Evolutionary conservation across 2,113 vertebrate species (phyloP).

Genomic region (Phyllostomus hastatus): DNA sequence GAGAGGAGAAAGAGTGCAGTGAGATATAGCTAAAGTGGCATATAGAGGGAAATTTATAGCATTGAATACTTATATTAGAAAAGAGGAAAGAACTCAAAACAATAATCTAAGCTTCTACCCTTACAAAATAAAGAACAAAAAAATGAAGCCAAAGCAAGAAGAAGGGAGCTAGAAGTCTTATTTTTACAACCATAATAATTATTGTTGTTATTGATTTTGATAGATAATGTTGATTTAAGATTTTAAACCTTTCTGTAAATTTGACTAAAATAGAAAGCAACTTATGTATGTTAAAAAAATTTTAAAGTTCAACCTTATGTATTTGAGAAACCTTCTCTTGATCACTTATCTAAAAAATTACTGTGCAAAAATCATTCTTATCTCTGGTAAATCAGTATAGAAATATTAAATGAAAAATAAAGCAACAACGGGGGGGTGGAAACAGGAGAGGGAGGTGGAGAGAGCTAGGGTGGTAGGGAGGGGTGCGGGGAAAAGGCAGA

Average conservation of each 20-base stretch:
- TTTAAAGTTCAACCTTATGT: neutral
- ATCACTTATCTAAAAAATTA: neutral
- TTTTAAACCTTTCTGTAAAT: neutral
- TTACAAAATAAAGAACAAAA: neutral
- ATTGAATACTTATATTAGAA: neutral
- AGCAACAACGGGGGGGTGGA: no score
- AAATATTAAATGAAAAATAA: neutral
- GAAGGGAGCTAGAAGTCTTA: neutral
- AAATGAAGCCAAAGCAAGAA: neutral
- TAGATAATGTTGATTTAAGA: neutral
- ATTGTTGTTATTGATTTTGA: neutral
- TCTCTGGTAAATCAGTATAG: neutral
- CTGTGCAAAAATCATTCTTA: neutral
- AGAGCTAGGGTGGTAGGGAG: no score
- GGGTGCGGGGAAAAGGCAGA: no score
- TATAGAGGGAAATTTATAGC: neutral
- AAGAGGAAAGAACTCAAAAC: neutral
- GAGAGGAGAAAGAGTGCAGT: neutral
- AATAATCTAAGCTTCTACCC: neutral
- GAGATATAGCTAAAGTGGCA: neutral
- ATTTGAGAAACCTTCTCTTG: neutral
- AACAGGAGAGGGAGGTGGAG: no score
- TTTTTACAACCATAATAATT: neutral
- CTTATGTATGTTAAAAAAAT: neutral
- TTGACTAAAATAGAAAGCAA: neutral